Conservation (phyloP, 2,888 invertebrate species). For the Drosophila testacea region DNA sequence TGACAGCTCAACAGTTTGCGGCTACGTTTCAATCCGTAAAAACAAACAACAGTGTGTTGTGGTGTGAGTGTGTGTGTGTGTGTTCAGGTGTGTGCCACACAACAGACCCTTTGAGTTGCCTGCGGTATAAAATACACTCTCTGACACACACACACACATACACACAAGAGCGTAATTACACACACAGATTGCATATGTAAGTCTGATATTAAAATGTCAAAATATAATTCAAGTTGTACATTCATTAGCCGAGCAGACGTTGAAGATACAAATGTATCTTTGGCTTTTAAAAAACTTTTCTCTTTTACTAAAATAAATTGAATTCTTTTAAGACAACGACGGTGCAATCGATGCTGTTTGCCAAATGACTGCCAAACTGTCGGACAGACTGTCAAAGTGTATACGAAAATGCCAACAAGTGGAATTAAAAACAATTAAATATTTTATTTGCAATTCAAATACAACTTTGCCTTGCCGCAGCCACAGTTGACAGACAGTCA, state of each 20-base stretch:
- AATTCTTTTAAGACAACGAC: conserved; percentile 26
- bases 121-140: conserved; percentile 30
- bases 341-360: conserved; percentile 22
- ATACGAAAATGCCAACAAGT: conserved; percentile 36
- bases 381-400: not conserved
- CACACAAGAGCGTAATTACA: conserved; percentile 2
- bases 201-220: conserved; percentile 55
- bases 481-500: conserved; percentile 12
- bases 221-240: conserved; percentile 51
- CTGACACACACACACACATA: conserved; percentile 13
- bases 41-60: conserved; percentile 11
- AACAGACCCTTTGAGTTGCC: conserved; percentile 19
- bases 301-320: conserved; percentile 50
- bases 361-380: conserved; percentile 25
- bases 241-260: conserved; percentile 46
- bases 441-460: conserved; percentile 61
- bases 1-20: conserved; percentile 12
- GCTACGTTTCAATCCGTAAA: conserved; percentile 9
- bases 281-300: conserved; percentile 46
- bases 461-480: conserved; percentile 35
- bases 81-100: not conserved
- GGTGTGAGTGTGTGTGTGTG: conserved; percentile 10
- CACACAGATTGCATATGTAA: conserved; percentile 14
- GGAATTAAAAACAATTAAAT: conserved; percentile 74
- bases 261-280: conserved; percentile 18